Conservation (phyloP, 2,888 invertebrate genomes). For the Drepana falcataria region DNA sequence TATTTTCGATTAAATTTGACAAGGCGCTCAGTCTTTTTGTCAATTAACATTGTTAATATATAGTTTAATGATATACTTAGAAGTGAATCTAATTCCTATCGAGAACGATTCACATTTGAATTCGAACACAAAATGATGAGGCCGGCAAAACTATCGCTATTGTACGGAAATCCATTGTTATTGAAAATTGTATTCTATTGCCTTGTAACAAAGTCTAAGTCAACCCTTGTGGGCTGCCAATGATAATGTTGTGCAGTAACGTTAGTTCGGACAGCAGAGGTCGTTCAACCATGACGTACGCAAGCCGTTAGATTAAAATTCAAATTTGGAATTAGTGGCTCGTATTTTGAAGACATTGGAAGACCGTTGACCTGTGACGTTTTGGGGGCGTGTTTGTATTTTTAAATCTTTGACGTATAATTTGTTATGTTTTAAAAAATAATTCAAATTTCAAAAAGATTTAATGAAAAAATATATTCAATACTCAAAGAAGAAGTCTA, state of each 20-base stretch:
- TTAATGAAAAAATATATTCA: too few species aligned
- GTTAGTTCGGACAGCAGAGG: slow-evolving; percentile 58
- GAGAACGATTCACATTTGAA: slow-evolving; percentile 27
- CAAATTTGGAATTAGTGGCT: slow-evolving; percentile 59
- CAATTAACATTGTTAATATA: too few species aligned
- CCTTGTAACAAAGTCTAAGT: slow-evolving; percentile 29
- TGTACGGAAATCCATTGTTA: slow-evolving; percentile 17
- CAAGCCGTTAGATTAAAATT: slow-evolving; percentile 67
- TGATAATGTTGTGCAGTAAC: slow-evolving; percentile 34
- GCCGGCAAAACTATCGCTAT: slow-evolving; percentile 7
- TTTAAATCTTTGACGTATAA: slow-evolving; percentile 4
- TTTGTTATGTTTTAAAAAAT: too few species aligned
- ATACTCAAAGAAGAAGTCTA: too few species aligned
- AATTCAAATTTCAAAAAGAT: too few species aligned
- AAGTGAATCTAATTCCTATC: slow-evolving; percentile 8
- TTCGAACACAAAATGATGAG: slow-evolving; percentile 14
- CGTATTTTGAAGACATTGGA: slow-evolving; percentile 29
- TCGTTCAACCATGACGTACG: slow-evolving; percentile 56
- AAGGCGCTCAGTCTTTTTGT: too few species aligned
- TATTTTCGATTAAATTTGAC: too few species aligned
- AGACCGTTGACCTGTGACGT: slow-evolving; percentile 38
- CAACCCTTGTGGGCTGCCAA: slow-evolving; percentile 23
- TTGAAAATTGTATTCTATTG: slow-evolving; percentile 29
- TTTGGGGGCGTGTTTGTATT: slow-evolving; percentile 31
- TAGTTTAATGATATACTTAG: too few species aligned